Base-by-base conservation (phyloP, 2,888 invertebrate genomes). In the Microchrysa polita region DNA sequence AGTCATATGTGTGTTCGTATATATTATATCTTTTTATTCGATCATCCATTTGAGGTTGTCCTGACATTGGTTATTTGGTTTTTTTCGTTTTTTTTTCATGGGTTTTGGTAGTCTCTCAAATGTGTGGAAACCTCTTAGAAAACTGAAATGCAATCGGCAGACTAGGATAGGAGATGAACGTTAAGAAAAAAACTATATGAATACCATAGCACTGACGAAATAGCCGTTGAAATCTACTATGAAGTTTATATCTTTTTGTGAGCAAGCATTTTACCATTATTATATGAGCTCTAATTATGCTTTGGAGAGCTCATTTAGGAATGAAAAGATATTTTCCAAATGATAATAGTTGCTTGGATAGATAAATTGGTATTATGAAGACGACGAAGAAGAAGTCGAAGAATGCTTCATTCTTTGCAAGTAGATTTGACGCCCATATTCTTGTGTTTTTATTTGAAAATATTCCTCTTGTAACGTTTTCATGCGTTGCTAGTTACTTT, bases 271-370 rank as follows among this genome's bases (percentile, higher is more conserved):
- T 69, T 69, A 69, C 55, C 55, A 69, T 69, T 55, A 69, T 69
- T 69, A 69, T n/a, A n/a, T 55, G 69, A 69, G 69, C 69, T 69
- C 69, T 69, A 69, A 69, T 69, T 69, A 69, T 69, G 55, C 69
- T 69, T 69, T 69, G 20, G 34, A 34, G 40, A 20, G 55, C 55
- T 69, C 55, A 69, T 69, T 69, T 69, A 40, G 69, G 40, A 34
- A n/a, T n/a, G n/a, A n/a, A 42, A 22, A 55, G 69, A 69, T 69
- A 55, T 69, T 67, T 53, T 22, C 27, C 34, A 57, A 40, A 69
- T 69, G 69, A 69, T 65, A 65, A 65, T 65, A 48, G 65, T 48
- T 22, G 44, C 65, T 44, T 44, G 18, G 61, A 55, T 55, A 55
- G 18, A 16, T 55, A 34, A n/a, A 34, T 34, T 34, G 27, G 27